Evolutionary conservation across 2,113 vertebrate species (phyloP).

Genomic region (Cryptotis parvus): DNA sequence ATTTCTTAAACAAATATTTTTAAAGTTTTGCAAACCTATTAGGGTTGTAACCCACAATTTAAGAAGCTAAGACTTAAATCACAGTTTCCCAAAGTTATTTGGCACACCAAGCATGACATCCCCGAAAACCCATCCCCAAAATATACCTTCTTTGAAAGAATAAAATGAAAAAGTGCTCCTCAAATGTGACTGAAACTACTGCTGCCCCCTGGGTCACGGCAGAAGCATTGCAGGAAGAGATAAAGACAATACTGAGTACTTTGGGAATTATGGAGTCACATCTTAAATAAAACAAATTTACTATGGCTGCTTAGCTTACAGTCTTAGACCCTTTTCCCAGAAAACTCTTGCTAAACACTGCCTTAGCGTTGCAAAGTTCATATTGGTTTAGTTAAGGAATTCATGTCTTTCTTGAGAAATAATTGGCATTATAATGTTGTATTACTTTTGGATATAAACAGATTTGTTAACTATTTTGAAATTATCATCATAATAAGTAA

Average conservation of each 20-base stretch:
- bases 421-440: not conserved
- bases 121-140: too few species aligned
- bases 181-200: too few species aligned
- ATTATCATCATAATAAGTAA: not conserved
- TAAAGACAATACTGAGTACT: not conserved
- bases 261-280: not conserved
- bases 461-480: not conserved
- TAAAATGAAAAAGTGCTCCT: too few species aligned
- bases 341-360: not conserved
- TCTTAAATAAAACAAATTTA: conserved; percentile 16
- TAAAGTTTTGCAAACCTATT: too few species aligned
- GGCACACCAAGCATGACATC: too few species aligned
- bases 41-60: too few species aligned
- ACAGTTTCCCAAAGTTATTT: too few species aligned
- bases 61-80: too few species aligned
- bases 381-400: conserved; percentile 2
- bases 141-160: too few species aligned
- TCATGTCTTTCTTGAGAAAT: not conserved
- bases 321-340: not conserved
- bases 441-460: not conserved
- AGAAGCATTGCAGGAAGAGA: not conserved
- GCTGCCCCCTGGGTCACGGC: too few species aligned
- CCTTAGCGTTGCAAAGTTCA: not conserved
- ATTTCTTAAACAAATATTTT: too few species aligned
- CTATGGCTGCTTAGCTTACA: not conserved